Conservation (phyloP, 30 jellyfish, hydroid and myxozoan genomes). For the Cassiopea xamachana region DNA sequence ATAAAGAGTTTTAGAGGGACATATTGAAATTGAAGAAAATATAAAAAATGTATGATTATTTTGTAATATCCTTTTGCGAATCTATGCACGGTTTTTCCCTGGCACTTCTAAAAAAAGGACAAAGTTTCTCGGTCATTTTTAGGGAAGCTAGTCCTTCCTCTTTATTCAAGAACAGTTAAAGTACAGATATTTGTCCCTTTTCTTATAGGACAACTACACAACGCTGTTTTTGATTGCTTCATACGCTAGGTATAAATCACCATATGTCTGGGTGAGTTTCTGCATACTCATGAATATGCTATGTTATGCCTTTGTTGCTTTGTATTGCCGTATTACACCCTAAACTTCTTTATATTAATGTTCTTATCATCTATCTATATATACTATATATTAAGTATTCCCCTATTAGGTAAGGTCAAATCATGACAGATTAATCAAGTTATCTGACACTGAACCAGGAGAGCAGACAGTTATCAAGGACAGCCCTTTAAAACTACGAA, state of each 20-base stretch:
- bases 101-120: too few species aligned
- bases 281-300: too few species aligned
- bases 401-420: conserved; percentile 84
- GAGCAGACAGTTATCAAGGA: conserved; percentile 77
- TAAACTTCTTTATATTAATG: not conserved
- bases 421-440: conserved; percentile 79
- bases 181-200: not conserved
- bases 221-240: conserved; percentile 92
- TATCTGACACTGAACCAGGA: conserved; percentile 56
- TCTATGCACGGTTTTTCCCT: too few species aligned
- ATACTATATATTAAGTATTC: not conserved
- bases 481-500: conserved; percentile 90
- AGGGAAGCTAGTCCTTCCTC: not conserved
- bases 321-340: not conserved
- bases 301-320: not conserved
- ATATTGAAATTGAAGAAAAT: too few species aligned
- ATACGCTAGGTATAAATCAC: conserved; percentile 91
- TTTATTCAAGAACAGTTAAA: not conserved
- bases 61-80: too few species aligned
- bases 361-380: too few species aligned
- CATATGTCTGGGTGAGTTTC: conserved; percentile 95
- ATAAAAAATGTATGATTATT: too few species aligned
- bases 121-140: too few species aligned
- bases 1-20: too few species aligned
- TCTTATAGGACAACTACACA: conserved; percentile 60